A percentile compares a stretch with the other conserved stretches of the same genome.
Evolutionary conservation across 2,888 invertebrate species (phyloP).

Genomic region (Ormyrus nitidulus): DNA sequence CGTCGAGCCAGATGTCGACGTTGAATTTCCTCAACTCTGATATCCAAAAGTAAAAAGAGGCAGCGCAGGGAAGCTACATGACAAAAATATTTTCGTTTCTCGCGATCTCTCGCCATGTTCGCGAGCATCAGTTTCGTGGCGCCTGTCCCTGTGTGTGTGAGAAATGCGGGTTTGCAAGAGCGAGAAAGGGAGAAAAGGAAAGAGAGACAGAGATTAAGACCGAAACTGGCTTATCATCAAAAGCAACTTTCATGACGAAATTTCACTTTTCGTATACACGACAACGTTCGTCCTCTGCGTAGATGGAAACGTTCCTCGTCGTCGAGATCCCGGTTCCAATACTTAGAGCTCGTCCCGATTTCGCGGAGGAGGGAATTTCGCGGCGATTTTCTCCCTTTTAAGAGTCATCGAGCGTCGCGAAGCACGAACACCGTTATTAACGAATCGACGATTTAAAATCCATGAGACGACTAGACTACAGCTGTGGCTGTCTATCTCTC

Average conservation of each 20-base stretch:
- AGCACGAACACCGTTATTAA: neutral
- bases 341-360: neutral
- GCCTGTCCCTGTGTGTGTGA: conserved; percentile 23
- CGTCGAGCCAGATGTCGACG: conserved; percentile 7
- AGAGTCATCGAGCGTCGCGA: too few species aligned
- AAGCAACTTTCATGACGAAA: conserved; percentile 49
- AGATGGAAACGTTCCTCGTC: neutral
- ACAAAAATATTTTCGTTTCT: conserved; percentile 42
- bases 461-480: neutral
- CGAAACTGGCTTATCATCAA: conserved; percentile 53
- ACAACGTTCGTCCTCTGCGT: neutral
- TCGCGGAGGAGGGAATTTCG: conserved; percentile 3
- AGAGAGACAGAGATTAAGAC: conserved; percentile 22
- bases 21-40: conserved; percentile 31
- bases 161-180: conserved; percentile 46
- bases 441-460: conserved; percentile 16
- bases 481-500: conserved; percentile 12
- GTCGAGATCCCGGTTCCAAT: neutral
- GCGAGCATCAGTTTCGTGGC: conserved; percentile 24
- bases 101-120: conserved; percentile 49
- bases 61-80: neutral
- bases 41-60: conserved; percentile 10
- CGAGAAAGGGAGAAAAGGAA: neutral
- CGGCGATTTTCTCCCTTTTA: too few species aligned
- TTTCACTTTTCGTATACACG: conserved; percentile 44